Evolutionary conservation across 2,113 vertebrate species (phyloP), one percentile per base, ranked within the genome.

Genomic region (Marmota monax): DNA sequence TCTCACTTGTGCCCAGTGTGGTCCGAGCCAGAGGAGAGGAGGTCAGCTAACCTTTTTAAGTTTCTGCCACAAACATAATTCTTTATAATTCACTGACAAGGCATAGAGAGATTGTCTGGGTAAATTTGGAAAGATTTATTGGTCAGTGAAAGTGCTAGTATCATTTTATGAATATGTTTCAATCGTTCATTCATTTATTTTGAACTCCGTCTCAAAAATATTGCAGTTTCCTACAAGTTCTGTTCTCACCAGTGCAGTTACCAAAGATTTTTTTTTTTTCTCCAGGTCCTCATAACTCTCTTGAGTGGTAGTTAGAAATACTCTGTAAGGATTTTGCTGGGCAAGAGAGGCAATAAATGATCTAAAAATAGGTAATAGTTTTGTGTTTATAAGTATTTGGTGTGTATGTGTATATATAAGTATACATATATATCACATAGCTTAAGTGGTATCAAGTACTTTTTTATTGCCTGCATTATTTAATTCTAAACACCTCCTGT

Each of bases 51-150:
- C 78, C 10, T 91, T 96, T 84, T 65, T 17, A 93, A 51, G 32
- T 13, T 70, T 91, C 37, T 76, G 10, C 48, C 42, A 34, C 72
- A 93, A 63, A 74, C 16, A 23, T 90, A 79, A 48, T 84, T 93
- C 65, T 70, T 88, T 42, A 13, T 10, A 87, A 73, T 77, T 80
- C 76, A 78, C 84, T 94, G 53, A 84, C 32, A 83, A 85, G 27
- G 9, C 14, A 27, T 13, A 22, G 58, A 77, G 18, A n/a, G 16
- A 77, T 95, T 72, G 42, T 92, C 48, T 82, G 14, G 42, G 12
- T 91, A 77, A 94, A 29, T 76, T 89, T 92, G 83, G 39, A 63
- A 91, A 93, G 67, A 65, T 65, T 13, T 96, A 96, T 88, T 93
- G 27, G 13, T 92, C 90, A 90, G 20, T 72, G 39, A 80, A 96